Base-by-base conservation (phyloP, 2,113 vertebrate genomes). In the Hystrix brachyura region DNA sequence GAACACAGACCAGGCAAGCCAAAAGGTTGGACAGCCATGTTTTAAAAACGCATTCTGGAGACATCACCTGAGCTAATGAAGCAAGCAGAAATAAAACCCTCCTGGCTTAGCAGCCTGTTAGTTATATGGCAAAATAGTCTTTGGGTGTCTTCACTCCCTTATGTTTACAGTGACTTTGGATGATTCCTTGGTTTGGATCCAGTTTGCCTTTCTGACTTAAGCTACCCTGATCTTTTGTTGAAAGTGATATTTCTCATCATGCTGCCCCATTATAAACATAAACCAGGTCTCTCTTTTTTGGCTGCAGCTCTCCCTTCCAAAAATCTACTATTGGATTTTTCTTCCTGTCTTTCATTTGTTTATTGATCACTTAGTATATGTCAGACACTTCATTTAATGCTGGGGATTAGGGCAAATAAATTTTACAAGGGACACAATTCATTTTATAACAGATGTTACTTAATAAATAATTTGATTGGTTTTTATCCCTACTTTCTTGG, bases 201-300 rank as follows among this genome's bases (percentile, higher is more conserved):
- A 59, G 65, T 94, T 84, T 94, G 53, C n/a, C 25, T 87, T 95
- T 87, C 76, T 95, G 74, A 78, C 67, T 93, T 27, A 46, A 11
- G 12, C 57, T 90, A 67, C 21, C 53, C 57, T 84, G 57, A 74
- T 67, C 53, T 84, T 71, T 79, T 74, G 57, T 80, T 84, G 62
- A 94, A 38, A 60, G 21, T 92, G 71, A 14, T 82, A 67, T 82
- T 93, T 91, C 53, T 79, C 82, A 64, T 83, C n/a, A 8, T 64
- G 34, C 18, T 71, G n/a, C 7, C 32, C 18, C 67, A 83, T 91
- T 91, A 62, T 91, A 78, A 48, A 17, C 43, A 74, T 4, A 67
- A 78, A 65, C 0, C 12, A 87, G 64, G 10, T 95, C 90, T 86
- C 74, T 62, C 3, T 64, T 67, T 62, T 72, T 60, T 85, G 43